Base-by-base conservation (phyloP, 2,797 vertebrate genomes). In the Manis javanica region DNA sequence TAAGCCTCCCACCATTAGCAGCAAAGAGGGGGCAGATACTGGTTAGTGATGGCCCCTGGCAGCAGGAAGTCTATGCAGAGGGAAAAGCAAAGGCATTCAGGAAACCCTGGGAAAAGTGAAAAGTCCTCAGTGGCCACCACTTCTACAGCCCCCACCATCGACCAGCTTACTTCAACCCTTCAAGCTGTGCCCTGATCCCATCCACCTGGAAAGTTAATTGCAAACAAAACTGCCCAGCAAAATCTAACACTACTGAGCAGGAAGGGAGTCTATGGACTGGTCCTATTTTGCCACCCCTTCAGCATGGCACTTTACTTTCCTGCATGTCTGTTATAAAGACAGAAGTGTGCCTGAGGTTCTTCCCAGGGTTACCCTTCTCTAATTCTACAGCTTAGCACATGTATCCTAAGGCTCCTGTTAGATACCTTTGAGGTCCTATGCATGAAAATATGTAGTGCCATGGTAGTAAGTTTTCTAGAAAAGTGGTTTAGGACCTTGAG, bases 1-100 rank as follows among this genome's bases (percentile, higher is more conserved):
- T 55, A 90, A 88, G 91, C 46, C 55, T 90, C 55, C 64, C n/a
- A 37, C 53, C 86, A 91, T 87, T 63, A 91, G 91, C 24, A 83
- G 69, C 55, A 68, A 83, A 74, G 69, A 94, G 84, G 12, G 26
- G 19, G 51, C 51, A 55, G 51, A 92, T 31, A 61, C 49, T 69
- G 64, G 59, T 69, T 51, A 69, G 66, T 64, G 63, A 63, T 34
- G 37, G 71, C 26, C 26, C 37, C 5, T 3, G 3, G 18, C 9
- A 6, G 5, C 4, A 19, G 15, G 53, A 63, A 31, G n/a, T 39
- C 10, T 10, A 87, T 46, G 49, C 75, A 93, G 84, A 87, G 11
- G 23, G 21, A 71, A 90, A 83, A 92, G 9, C 57, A 75, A 49
- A 90, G 51, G 81, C 34, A 12, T 18, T 57, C 23, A 49, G 72